Evolutionary conservation across 2,797 vertebrate genomes (phyloP).

Genomic region (Enteromius treurensis): DNA sequence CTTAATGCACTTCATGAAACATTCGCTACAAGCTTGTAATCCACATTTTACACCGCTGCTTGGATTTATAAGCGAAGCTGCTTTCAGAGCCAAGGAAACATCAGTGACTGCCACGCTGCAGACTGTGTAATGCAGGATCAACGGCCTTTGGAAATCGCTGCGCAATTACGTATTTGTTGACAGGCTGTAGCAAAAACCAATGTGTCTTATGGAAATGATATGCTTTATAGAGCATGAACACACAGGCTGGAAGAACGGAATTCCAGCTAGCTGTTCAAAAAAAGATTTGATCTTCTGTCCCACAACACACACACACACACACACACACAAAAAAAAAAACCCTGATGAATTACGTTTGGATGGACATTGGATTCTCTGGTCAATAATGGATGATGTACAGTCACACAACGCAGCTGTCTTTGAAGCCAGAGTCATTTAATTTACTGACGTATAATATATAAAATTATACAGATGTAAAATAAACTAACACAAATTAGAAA

Average conservation of each 20-base stretch:
- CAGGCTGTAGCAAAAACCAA: constrained; percentile 69
- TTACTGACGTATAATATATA: not conserved
- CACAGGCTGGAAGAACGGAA: constrained; percentile 35
- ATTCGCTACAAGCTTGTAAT: constrained; percentile 71
- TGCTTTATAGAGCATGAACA: constrained; percentile 40
- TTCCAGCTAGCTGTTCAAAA: constrained; percentile 25
- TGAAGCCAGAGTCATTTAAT: constrained; percentile 23
- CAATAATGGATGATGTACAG: constrained; percentile 42
- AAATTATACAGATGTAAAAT: too few relatives aligned
- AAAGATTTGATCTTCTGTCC: constrained; percentile 23
- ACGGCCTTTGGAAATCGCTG: constrained; percentile 73
- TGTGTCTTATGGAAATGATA: constrained; percentile 65
- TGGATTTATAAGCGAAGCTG: constrained; percentile 66
- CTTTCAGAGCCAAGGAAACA: constrained; percentile 70
- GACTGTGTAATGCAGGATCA: constrained; percentile 75
- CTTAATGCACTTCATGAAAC: constrained; percentile 69
- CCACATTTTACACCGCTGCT: constrained; percentile 70
- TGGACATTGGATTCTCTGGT: constrained; percentile 27
- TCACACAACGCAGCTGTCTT: constrained; percentile 41
- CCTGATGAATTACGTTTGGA: constrained; percentile 33
- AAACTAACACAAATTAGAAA: not conserved
- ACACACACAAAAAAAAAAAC: not conserved
- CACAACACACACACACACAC: not conserved
- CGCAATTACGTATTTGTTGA: constrained; percentile 79
- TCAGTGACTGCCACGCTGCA: constrained; percentile 64